Percentiles rank a stretch among this genome's conserved stretches.
These are phyloP conservation scores for Corvus hawaiiensis DNA, from an alignment of 2,113 vertebrate species.

Conservation along the genomic window DNA sequence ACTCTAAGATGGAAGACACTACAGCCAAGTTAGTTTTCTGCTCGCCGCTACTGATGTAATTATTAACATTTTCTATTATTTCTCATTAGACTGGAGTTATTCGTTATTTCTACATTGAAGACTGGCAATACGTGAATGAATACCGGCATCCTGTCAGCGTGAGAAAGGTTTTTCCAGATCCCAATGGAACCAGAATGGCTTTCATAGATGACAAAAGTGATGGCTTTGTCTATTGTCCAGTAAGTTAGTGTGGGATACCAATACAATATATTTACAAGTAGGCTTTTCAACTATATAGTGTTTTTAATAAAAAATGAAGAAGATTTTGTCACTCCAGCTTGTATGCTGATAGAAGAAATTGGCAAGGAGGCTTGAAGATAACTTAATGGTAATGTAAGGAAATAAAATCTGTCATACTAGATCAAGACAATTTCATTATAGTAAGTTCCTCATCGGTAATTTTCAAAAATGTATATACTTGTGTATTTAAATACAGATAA, in stretches of 20 bases:
- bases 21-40: background rate
- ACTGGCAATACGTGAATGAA: conserved; percentile 89
- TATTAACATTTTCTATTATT: background rate
- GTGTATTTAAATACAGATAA: background rate
- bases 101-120: conserved; percentile 88
- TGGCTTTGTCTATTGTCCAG: conserved; percentile 90
- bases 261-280: background rate
- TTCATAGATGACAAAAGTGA: conserved; percentile 94
- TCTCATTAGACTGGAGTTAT: conserved; percentile 82
- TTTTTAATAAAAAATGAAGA: background rate
- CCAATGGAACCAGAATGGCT: conserved; percentile 84
- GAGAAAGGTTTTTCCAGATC: conserved; percentile 91
- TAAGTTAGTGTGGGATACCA: conserved; percentile 60
- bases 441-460: background rate
- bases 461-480: background rate
- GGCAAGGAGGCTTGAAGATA: background rate
- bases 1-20: background rate
- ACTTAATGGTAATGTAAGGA: background rate
- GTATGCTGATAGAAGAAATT: background rate
- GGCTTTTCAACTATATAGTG: background rate
- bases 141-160: conserved; percentile 87
- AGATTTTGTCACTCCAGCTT: background rate
- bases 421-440: background rate
- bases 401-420: background rate
- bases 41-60: background rate